Base-by-base conservation (phyloP, 1,140 invertebrate species). In the Phenacoccus solenopsis region DNA sequence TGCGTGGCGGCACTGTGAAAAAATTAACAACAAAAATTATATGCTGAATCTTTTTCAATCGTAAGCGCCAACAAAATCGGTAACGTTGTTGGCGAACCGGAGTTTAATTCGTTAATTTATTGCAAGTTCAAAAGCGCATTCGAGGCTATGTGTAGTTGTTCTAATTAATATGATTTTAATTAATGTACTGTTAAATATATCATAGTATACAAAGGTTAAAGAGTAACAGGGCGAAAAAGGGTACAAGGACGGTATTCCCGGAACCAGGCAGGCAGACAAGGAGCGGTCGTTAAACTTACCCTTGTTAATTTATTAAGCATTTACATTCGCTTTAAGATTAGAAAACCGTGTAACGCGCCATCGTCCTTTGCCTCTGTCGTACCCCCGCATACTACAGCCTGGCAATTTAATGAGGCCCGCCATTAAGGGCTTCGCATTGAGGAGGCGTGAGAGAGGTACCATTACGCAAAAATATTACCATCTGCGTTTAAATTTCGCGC, bases 1-100 rank as follows among this genome's bases (percentile, higher is more conserved):
- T 84, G 73, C 82, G 76, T 74, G 84, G 83, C 71, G 84, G 84
- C 61, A 85, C 84, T 85, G 80, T 24, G 80, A 81, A 35, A 72
- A 73, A 72, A 22, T 9, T 21, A n/a, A 9, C 9, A 38, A 38
- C n/a, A 38, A n/a, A 38, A 38, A 38, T 38, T 38, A n/a, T n/a
- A n/a, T n/a, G n/a, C n/a, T n/a, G n/a, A n/a, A n/a, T n/a, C n/a
- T n/a, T n/a, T n/a, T n/a, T n/a, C n/a, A n/a, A 49, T n/a, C 38
- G 38, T n/a, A 10, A 2, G 38, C 38, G 38, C 38, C 38, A 3
- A n/a, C 38, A 49, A 49, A 49, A 49, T 49, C 38, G 16, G 5
- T 49, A 49, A 49, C 38, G 38, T 49, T 10, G 13, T 49, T 16
- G 38, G 38, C 38, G 38, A 49, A 49, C 38, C 38, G 38, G 38